phyloP scores from a whole-genome alignment of 2,113 vertebrate genomes.

The Uria lomvia region DNA sequence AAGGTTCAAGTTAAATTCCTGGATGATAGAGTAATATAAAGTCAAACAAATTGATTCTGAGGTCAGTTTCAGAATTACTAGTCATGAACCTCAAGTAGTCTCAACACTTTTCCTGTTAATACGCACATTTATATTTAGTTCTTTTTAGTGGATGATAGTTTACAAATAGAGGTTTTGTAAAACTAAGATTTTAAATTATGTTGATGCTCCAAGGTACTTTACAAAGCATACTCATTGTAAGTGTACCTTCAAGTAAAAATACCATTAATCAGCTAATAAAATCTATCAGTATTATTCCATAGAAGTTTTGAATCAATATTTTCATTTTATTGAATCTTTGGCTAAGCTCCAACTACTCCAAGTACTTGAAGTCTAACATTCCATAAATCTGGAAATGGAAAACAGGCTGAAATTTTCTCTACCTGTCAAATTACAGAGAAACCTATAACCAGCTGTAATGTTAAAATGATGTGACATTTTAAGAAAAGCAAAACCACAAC shows the following conservation, averaged over 20 bases:
- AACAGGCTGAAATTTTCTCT: neutral
- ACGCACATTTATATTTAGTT: neutral
- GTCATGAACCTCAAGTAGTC: neutral
- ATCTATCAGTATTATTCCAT: neutral
- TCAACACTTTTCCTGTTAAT: neutral
- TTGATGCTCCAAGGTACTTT: neutral
- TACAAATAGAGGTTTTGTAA: neutral
- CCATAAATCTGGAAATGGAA: neutral
- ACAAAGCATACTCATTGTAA: neutral
- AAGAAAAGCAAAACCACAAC: neutral
- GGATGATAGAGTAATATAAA: neutral
- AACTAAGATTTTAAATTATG: neutral
- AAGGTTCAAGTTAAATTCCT: neutral
- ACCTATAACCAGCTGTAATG: accelerated
- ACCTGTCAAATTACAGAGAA: neutral
- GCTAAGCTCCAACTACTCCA: neutral
- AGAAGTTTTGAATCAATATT: neutral
- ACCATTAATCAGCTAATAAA: neutral
- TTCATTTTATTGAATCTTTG: neutral
- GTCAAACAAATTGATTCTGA: neutral
- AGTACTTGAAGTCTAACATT: neutral
- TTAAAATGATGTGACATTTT: neutral
- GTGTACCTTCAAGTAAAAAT: neutral
- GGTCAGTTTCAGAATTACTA: neutral
- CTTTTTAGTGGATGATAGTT: neutral